Conservation (phyloP, 2,113 vertebrate genomes). For the Micronycteris hirsuta region DNA sequence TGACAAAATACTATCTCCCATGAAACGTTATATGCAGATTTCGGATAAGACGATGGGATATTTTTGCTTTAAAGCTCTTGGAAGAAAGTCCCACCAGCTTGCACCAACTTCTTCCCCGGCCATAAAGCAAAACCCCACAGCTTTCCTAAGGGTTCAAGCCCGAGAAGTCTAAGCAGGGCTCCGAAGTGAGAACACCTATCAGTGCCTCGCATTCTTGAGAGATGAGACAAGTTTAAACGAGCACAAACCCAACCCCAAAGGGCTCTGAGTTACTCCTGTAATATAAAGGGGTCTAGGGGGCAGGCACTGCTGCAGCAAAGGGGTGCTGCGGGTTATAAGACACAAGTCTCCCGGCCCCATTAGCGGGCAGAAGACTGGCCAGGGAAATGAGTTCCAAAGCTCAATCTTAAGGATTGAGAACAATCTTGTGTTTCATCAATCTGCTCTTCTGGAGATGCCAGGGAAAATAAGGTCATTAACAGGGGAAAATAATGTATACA, state of each 20-base stretch:
- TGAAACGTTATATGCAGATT: background rate
- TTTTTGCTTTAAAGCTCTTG: background rate
- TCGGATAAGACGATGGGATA: background rate
- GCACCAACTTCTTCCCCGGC: background rate
- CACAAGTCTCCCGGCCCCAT: background rate
- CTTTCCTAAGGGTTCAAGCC: background rate
- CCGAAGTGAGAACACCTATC: background rate
- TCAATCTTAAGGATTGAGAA: background rate
- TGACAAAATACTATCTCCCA: background rate
- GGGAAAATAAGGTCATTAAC: background rate
- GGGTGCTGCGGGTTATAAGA: background rate
- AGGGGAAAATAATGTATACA: background rate
- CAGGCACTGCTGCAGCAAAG: background rate
- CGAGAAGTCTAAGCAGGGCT: background rate
- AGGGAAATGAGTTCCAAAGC: background rate
- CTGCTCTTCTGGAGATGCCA: background rate
- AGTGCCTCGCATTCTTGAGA: background rate
- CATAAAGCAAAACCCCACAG: background rate
- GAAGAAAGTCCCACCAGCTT: background rate
- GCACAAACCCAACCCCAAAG: background rate
- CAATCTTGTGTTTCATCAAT: background rate
- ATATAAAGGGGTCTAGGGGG: background rate
- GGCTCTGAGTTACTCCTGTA: background rate
- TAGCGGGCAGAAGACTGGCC: background rate
- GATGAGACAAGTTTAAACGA: background rate